A percentile compares a stretch with the other conserved stretches of the same genome.
Evolutionary conservation across 1,140 invertebrate species (phyloP).

Genomic region (Acyrthosiphon pisum): DNA sequence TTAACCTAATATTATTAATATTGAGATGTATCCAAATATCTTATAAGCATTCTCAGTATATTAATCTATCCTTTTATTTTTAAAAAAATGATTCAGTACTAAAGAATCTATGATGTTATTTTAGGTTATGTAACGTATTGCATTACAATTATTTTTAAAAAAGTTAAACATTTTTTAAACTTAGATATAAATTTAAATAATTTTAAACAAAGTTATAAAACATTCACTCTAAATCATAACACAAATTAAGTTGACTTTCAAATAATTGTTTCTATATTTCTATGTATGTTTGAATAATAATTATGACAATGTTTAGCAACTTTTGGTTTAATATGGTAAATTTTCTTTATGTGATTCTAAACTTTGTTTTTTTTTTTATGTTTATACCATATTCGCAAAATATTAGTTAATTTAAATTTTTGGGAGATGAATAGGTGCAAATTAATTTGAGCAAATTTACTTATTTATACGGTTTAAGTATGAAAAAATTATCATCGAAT

Average conservation of each 20-base stretch:
- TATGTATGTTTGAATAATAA: neutral
- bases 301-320: neutral
- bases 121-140: neutral
- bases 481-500: neutral
- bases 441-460: neutral
- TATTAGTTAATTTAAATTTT: neutral
- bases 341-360: neutral
- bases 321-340: neutral
- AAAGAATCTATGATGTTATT: neutral
- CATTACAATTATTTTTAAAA: neutral
- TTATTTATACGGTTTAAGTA: neutral
- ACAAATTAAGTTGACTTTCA: neutral
- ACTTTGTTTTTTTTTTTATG: neutral
- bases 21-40: constrained; percentile 5
- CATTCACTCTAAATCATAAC: neutral
- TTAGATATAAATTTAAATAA: neutral
- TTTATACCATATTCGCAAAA: neutral
- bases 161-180: neutral
- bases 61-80: constrained; percentile 23
- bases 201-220: neutral
- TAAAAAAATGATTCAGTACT: constrained; percentile 40
- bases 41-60: neutral
- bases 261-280: neutral
- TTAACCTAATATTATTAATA: neutral
- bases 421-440: neutral